Base-by-base conservation (phyloP, 2,113 vertebrate genomes). In the Ceyx cyanopectus region DNA sequence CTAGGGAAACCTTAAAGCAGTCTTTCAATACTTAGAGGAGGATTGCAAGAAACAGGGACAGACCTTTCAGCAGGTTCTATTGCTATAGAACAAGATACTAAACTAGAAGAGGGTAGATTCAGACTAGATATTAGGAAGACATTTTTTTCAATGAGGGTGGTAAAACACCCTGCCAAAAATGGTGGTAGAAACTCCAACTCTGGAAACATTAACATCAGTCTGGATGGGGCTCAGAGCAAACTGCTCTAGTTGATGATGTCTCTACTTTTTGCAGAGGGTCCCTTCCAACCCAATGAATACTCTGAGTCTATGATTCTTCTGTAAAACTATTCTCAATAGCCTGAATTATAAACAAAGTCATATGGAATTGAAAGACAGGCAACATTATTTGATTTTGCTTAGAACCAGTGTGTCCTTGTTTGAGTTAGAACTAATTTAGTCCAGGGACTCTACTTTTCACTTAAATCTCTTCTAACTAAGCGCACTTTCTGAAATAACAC, bases 1-100 rank as follows among this genome's bases (percentile, higher is more conserved):
- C 16, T 1, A 1, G 1, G 8, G 8, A 80, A 18, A 80, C 19
- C 6, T 58, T 56, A 45, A 0, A 20, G 27, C 1, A 6, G 37
- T 10, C 10, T 70, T 75, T 41, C 14, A 48, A 1, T 37, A 85
- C 6, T 8, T 51, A 40, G 40, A 70, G 27, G 5, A 6, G 2
- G 3, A 20, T 10, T 68, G 6, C 3, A 76, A 17, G 9, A 88
- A 56, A 30, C 13, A 16, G 5, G 8, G 48, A 34, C 3, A 57
- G 5, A 60, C 19, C 9, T 63, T 48, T 63, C 13, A 24, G 21
- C 21, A 60, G 26, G 51, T 14, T 15, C 3, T 34, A 5, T 6
- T 24, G n/a, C 5, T 1, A 77, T 1, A 73, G 11, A 10, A 34
- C 30, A 60, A 46, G 23, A 3, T 58, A 90, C 81, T 30, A 87